Evolutionary conservation across 37 sponge, comb jelly and placozoan species (phyloP), one percentile per base, ranked within the genome.

Genomic region (Cladorhizidae sp.): DNA sequence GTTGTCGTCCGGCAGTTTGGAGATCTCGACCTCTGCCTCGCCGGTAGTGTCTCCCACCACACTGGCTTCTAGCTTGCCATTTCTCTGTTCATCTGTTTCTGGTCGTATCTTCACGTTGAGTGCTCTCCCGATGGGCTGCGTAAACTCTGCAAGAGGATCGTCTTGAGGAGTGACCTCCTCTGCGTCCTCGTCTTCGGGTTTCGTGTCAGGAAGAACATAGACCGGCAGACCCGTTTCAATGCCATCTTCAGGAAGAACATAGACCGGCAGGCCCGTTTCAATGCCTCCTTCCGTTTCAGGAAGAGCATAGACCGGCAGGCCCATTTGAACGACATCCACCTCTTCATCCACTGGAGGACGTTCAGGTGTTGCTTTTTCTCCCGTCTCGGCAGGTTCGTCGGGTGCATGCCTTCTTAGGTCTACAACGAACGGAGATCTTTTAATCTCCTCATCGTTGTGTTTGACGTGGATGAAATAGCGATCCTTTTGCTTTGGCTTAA

Each of bases 1-100:
- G 14, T 37, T 72, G 36, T 72, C 64, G 26, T 43, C 51, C 0
- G 58, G 75, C 0, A 54, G 63, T 29, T 62, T 21, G 18, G 32
- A 17, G 35, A 78, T 31, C 23, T 58, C 3, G 2, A 72, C 39
- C 25, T 38, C n/a, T 0, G 40, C 59, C 0, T 29, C 21, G 0
- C 92, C 92, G 40, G 35, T 39, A 33, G 22, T 80, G 14, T 87
- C 88, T 41, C 92, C 92, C 6, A 40, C 39, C 21, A 76, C 84
- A 40, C 38, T 77, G 36, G 81, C 88, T 32, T 52, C 40, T 21
- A 92, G 56, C 26, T 59, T 22, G 0, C 77, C 84, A 28, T 75
- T 74, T 23, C 73, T 40, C 14, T 74, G 58, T 12, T 5, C 72
- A 28, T 75, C 76, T 32, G 25, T 55, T 39, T 75, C 49, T 32